Base-by-base conservation (phyloP, 2,797 vertebrate species). In the Paramormyrops hopkinsi region DNA sequence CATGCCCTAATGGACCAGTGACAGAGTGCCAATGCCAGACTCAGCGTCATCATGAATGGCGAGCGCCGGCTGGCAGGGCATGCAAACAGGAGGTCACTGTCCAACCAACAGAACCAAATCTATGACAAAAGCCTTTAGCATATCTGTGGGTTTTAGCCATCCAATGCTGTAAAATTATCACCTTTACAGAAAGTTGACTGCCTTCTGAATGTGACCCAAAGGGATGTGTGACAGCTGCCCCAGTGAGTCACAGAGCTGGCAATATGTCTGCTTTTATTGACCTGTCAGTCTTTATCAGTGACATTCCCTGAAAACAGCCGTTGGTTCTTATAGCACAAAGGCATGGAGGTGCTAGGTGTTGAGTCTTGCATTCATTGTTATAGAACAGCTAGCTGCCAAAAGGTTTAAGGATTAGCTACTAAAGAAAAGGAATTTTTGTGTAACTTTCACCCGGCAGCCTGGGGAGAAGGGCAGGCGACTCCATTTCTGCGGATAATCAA, bases 121-220 rank as follows among this genome's bases (percentile, higher is more conserved):
- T 92, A 90, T 50, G 88, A 90, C 48, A 89, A 92, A 94, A 92
- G 93, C 88, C 89, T 89, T 92, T 65, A 90, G 90, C 91, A 92
- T 93, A 93, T 94, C 94, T 94, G 92, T 88, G 93, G 92, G 93
- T 94, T 92, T 89, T 91, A 92, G 92, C 87, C 92, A 92, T 95
- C 93, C 92, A 88, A 90, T 89, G 92, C 93, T 91, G 93, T 95
- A 94, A 96, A 97, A 96, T 96, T 92, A 96, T 93, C 96, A 95
- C 93, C 94, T 94, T 94, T 95, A 92, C 83, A 89, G 93, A 93
- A 95, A 95, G 93, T 94, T 82, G 50, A 90, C 93, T 92, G 50
- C 90, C 44, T 90, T 90, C 93, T 90, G 93, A 91, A 92, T 91
- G 93, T 91, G 92, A 95, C 95, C 88, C 90, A 88, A 85, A 86